Percentiles rank a stretch among this genome's conserved stretches.
phyloP scores from a whole-genome alignment of 2,113 vertebrate species.

The Chloropsis cyanopogon region DNA sequence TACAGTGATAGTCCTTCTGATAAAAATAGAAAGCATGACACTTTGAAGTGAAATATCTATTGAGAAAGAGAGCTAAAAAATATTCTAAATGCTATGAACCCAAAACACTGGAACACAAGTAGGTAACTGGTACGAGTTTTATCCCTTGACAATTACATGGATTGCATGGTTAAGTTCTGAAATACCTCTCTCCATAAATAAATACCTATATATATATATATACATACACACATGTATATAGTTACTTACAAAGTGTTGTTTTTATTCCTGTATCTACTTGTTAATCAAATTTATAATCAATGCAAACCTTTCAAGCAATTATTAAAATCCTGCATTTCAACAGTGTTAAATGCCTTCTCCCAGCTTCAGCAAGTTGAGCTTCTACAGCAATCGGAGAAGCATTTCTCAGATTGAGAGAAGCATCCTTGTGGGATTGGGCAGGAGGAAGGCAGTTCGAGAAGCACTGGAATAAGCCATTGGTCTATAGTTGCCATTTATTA shows the following conservation, averaged over 20 bases:
- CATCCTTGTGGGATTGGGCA: background rate
- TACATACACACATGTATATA: accelerated
- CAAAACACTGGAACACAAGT: background rate
- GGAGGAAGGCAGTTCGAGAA: background rate
- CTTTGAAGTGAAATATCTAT: constrained; percentile 31
- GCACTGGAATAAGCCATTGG: background rate
- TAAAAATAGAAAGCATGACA: constrained; percentile 50
- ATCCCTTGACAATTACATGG: background rate
- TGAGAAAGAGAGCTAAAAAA: constrained; percentile 12
- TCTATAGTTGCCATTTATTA: background rate
- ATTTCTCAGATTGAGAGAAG: background rate
- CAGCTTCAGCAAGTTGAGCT: background rate
- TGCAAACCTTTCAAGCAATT: background rate
- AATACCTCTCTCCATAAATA: background rate
- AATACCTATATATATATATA: no score
- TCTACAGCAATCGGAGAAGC: background rate
- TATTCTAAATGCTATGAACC: background rate
- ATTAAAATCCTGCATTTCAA: background rate
- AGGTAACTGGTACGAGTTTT: background rate
- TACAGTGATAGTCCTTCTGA: constrained; percentile 18
- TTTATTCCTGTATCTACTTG: background rate
- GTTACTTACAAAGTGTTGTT: background rate
- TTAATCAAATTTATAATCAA: background rate
- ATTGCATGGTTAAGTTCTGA: background rate
- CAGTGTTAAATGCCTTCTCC: background rate